Base-by-base conservation (phyloP, 2,113 vertebrate species). In the Sorex fumeus region DNA sequence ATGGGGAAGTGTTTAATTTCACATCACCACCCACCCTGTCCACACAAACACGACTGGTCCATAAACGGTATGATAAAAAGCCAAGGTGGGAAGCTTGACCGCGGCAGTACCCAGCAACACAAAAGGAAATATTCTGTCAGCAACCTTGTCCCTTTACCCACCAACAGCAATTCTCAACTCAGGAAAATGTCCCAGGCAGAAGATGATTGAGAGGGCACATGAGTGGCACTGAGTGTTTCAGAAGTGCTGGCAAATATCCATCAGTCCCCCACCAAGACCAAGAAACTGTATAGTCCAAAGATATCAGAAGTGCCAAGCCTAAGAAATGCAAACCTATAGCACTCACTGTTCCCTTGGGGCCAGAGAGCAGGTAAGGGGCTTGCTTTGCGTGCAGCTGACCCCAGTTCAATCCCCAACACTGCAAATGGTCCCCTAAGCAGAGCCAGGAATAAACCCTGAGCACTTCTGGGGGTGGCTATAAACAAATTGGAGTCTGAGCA, bases 1-100 rank as follows among this genome's bases (percentile, higher is more conserved):
- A 84, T 78, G 94, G 80, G 71, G 87, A 84, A 50, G 90, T 34
- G 21, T 86, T 94, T 93, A 86, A 83, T 88, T 88, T 88, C 64
- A 79, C 91, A 89, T 84, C 50, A 47, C 87, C 50, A 80, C 45
- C 84, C 19, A 21, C 57, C 57, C 57, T 60, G 19, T 21, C 57
- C 57, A 23, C 93, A 81, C 93, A 81, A 64, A 91, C 13, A 9
- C 90, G 88, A 94, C 50, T 92, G 91, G 91, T 74, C 91, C 82
- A 70, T 84, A 87, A 91, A 91, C 27, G 72, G 92, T 34, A 75
- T 95, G 80, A 70, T 36, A 85, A 93, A 84, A 28, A 74, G 77
- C 82, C 77, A 90, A 78, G 81, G 47, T 84, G 77, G 91, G 47
- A 60, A 76, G 32, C 34, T 15, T 62, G 34, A 72, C 91, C 91